Conservation (phyloP, 2,113 vertebrate species). For the Sapayoa aenigma region DNA sequence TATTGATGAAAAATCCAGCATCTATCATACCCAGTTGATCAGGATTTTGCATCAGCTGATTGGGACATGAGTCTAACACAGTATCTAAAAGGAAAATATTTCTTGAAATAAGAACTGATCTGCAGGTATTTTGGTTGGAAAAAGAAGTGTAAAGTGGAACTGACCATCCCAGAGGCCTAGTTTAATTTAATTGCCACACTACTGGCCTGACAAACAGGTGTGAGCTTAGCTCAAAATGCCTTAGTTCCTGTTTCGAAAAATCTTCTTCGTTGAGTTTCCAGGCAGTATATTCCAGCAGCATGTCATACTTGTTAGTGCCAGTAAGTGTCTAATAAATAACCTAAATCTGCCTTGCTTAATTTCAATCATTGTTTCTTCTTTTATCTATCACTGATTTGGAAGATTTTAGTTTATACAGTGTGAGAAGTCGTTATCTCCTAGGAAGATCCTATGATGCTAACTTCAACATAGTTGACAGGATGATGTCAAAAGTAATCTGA, state of each 20-base stretch:
- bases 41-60: slow-evolving; percentile 66
- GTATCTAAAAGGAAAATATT: slow-evolving; percentile 69
- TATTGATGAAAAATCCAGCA: slow-evolving; percentile 77
- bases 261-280: background rate
- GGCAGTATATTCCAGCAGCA: background rate
- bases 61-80: slow-evolving; percentile 65
- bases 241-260: background rate
- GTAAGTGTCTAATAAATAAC: background rate
- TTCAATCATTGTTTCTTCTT: background rate
- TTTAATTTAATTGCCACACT: background rate
- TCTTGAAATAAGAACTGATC: background rate
- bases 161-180: background rate
- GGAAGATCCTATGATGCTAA: background rate
- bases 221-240: background rate
- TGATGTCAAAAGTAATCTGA: background rate
- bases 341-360: background rate
- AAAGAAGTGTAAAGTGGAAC: background rate
- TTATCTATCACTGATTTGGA: background rate
- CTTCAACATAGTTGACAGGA: background rate
- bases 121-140: background rate
- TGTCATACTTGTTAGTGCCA: background rate
- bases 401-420: background rate
- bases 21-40: slow-evolving; percentile 75
- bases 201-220: background rate
- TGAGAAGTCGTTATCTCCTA: background rate